Evolutionary conservation across 1,140 invertebrate genomes (phyloP), one percentile per base, ranked within the genome.

Genomic region (Temnothorax nylanderi): DNA sequence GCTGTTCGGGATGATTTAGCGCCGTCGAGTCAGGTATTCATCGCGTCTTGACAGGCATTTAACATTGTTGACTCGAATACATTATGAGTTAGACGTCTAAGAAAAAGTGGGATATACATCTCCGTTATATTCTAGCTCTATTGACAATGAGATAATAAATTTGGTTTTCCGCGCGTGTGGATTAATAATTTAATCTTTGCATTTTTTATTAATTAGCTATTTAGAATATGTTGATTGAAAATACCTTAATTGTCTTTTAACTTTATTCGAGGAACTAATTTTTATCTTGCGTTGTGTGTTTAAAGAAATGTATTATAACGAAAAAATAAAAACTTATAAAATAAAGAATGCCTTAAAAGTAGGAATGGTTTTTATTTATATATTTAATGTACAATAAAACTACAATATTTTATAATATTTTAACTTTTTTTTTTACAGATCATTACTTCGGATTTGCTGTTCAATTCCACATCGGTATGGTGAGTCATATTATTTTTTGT

Each of bases 91-190:
- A 34, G 72, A 77, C 49, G 21, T 69, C 2, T 69, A 67, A 69
- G 64, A 69, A 80, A 62, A 64, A 77, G 26, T n/a, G n/a, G 16
- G 21, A 77, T 77, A 54, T 64, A 64, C 26, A 64, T 77, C 56
- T 64, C 13, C 74, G 37, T 76, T 77, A 47, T 37, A 64, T 44
- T 77, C 56, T 13, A 13, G 13, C 1, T 26, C 10, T 62, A 76
- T 76, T 16, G 26, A 64, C 26, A 64, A 77, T 64, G 58, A 69
- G 47, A 69, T 80, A 41, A 80, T 80, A 69, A 80, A 80, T 80
- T 41, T 21, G 8, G 32, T 32, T 69, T 26, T 54, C 37, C 47
- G n/a, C 18, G 3, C 3, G 2, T 26, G 67, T 44, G 37, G 2
- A 58, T 82, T 41, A 80, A 80, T 72, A 72, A 72, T 58, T 82